Percentiles rank a stretch among this genome's conserved stretches.
phyloP scores from a whole-genome alignment of 2,113 vertebrate genomes.

The Sphyrna mokarran region DNA sequence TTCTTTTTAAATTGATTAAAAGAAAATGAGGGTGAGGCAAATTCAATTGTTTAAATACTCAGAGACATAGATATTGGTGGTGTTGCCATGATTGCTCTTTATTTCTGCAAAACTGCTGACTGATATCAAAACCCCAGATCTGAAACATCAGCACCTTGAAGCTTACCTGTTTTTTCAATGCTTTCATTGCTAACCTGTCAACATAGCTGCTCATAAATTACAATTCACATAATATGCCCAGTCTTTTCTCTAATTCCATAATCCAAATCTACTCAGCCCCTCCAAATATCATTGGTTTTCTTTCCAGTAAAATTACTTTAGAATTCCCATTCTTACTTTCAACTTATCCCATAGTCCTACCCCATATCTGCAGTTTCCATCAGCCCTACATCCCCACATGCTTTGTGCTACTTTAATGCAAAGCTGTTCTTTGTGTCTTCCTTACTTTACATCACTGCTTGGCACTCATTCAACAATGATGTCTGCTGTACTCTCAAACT shows the following conservation, averaged over 20 bases:
- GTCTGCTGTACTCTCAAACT: background rate
- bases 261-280: background rate
- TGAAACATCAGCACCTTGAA: background rate
- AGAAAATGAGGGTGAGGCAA: background rate
- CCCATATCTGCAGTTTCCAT: background rate
- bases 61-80: background rate
- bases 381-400: background rate
- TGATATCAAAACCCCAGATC: background rate
- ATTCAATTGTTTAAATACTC: background rate
- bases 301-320: background rate
- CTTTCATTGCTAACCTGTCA: background rate
- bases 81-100: background rate
- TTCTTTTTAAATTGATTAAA: background rate
- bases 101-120: background rate
- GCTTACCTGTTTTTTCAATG: background rate
- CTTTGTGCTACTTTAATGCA: background rate
- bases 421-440: background rate
- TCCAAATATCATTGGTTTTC: background rate
- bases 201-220: background rate
- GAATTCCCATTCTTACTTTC: background rate
- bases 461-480: background rate
- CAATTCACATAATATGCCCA: background rate
- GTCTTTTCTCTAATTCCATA: background rate
- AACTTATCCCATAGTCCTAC: background rate
- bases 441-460: background rate